Conservation (phyloP, 2,797 vertebrate species). For the Anas acuta region DNA sequence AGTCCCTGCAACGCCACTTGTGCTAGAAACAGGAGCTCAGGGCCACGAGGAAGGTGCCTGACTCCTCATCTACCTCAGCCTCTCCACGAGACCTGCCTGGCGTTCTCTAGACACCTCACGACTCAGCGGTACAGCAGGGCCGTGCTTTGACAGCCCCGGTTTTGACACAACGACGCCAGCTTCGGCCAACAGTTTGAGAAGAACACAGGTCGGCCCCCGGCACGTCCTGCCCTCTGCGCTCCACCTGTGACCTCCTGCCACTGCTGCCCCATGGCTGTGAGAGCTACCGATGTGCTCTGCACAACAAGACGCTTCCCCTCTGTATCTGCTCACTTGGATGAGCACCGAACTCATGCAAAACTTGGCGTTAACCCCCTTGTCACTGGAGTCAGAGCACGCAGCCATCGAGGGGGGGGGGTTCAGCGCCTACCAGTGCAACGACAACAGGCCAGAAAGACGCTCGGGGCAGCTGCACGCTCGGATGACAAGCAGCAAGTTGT, state of each 20-base stretch:
- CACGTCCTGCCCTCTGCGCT: neutral
- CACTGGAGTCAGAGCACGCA: neutral
- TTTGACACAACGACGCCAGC: neutral
- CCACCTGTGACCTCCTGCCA: constrained; percentile 19
- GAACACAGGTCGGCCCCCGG: neutral
- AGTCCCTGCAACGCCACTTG: neutral
- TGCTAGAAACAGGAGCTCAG: neutral
- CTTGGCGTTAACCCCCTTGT: constrained; percentile 16
- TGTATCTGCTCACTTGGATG: constrained; percentile 10
- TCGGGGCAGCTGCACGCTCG: neutral
- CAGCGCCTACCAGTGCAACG: neutral
- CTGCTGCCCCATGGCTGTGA: constrained; percentile 4
- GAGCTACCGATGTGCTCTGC: constrained; percentile 2
- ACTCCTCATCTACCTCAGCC: neutral
- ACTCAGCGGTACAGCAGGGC: neutral
- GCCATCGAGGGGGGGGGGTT: neutral
- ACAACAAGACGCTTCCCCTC: constrained; percentile 21
- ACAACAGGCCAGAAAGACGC: neutral
- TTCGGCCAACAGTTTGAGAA: neutral
- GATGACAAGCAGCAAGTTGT: neutral
- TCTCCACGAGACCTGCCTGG: neutral
- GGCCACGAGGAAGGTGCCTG: neutral
- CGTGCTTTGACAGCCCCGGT: neutral
- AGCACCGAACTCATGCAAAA: constrained; percentile 28
- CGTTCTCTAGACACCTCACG: neutral